Conservation (phyloP, 2,888 invertebrate genomes). For the Artemia sinica region DNA sequence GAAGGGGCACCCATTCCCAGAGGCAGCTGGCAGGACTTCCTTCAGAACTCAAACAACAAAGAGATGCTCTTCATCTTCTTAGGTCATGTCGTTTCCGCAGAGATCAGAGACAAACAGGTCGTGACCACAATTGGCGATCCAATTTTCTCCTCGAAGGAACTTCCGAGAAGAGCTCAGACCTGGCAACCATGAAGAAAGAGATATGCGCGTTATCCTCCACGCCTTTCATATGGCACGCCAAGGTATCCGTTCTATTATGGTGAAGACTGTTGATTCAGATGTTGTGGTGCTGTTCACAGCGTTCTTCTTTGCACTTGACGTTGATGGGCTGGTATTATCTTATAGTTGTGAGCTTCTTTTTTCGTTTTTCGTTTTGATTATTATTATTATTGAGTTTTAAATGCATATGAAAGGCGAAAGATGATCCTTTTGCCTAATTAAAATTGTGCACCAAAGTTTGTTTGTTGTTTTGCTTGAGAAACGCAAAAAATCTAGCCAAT, state of each 20-base stretch:
- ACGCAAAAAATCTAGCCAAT: too few relatives aligned
- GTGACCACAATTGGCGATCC: neutral
- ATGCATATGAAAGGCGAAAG: too few relatives aligned
- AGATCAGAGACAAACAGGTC: constrained; percentile 5
- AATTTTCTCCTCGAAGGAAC: neutral
- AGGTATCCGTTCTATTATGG: neutral
- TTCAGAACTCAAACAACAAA: neutral
- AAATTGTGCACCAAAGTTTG: too few relatives aligned
- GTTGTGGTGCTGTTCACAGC: neutral
- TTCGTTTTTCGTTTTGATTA: too few relatives aligned
- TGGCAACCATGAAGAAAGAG: neutral
- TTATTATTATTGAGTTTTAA: too few relatives aligned
- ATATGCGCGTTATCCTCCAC: neutral
- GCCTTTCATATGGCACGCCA: neutral
- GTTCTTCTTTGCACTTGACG: constrained; percentile 9
- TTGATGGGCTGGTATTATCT: constrained; percentile 2
- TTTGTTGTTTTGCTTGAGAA: too few relatives aligned
- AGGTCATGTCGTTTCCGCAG: neutral
- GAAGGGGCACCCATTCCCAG: neutral
- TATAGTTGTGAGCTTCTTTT: neutral
- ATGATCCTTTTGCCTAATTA: too few relatives aligned
- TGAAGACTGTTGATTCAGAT: constrained; percentile 9
- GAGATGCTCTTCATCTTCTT: neutral
- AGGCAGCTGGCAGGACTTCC: neutral
- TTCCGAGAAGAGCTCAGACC: neutral